Evolutionary conservation across 2,888 invertebrate species (phyloP), one percentile per base, ranked within the genome.

Genomic region (Hypolimnas misippus): DNA sequence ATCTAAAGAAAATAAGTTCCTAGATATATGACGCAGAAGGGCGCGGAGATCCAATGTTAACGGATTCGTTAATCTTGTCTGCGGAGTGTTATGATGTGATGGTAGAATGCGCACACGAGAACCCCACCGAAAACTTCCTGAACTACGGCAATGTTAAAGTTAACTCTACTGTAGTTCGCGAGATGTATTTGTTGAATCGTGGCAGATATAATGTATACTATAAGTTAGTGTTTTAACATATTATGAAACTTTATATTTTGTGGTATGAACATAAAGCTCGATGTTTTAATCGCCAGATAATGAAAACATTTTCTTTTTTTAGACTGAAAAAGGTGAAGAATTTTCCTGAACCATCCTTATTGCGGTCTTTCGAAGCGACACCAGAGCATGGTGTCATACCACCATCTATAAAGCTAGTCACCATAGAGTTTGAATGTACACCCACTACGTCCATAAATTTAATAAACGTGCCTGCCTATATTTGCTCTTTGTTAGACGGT

Each of bases 21-120:
- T 70, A 94, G 84, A 84, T 93, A 65, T 92, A 86, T 56, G 90
- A 92, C 46, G 81, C 79, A 16, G 79, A 87, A 65, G 86, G 92
- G 8, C 83, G 92, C 10, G 87, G 89, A 2, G 82, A 81, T 1
- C 87, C 92, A 0, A 84, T 93, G 81, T 66, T 91, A 5, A 79
- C 82, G 3, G 92, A 93, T 14, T 76, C 74, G 3, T 70, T 94
- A 25, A 74, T 67, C 46, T 68, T 94, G 14, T 89, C 87, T 0
- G 94, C 93, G 0, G 94, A 95, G 80, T 93, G 93, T 54, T 93
- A 94, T 57, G 93, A 94, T 70, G 93, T 94, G 3, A 83, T 85
- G 73, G 82, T 95, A 6, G 93, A 94, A 71, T 86, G 93, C 60
- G 85, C 88, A 12, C 80, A 86, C 61, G 92, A 93, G 51, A 87